These are phyloP conservation scores for Sinhomidia bicolor DNA, from an alignment of 2,888 invertebrate genomes.

Conservation along the genomic window DNA sequence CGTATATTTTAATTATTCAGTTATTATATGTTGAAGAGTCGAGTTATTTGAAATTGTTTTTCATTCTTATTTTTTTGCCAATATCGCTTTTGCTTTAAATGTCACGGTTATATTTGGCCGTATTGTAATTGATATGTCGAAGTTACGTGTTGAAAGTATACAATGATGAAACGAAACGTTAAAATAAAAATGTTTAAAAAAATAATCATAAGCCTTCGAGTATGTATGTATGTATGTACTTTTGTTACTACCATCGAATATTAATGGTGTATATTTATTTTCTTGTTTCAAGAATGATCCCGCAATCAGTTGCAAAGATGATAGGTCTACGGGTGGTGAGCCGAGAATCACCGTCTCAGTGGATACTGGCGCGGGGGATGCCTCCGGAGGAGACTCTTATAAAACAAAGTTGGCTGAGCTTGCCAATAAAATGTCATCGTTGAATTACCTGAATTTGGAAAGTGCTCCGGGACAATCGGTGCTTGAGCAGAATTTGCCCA, in stretches of 20 bases:
- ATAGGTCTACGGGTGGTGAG: conserved; percentile 44
- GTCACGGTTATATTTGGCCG: no score
- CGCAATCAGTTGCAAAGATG: conserved; percentile 59
- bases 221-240: no score
- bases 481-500: conserved; percentile 83
- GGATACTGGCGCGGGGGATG: conserved; percentile 65
- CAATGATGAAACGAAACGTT: no score
- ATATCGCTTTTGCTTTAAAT: conserved; percentile 11
- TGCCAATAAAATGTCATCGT: conserved; percentile 78
- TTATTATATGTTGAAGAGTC: background rate
- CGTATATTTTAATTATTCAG: background rate
- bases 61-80: background rate
- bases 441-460: conserved; percentile 80
- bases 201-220: no score
- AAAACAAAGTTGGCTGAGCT: conserved; percentile 65
- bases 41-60: background rate
- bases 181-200: no score
- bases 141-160: no score
- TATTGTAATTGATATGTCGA: no score
- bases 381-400: conserved; percentile 63
- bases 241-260: no score
- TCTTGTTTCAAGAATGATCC: conserved; percentile 48
- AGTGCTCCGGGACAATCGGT: conserved; percentile 71
- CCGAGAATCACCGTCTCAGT: conserved; percentile 56
- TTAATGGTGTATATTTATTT: background rate